These are phyloP conservation scores for Ptychochromis oligacanthus DNA, from an alignment of 2,113 vertebrate species.

Conservation along the genomic window DNA sequence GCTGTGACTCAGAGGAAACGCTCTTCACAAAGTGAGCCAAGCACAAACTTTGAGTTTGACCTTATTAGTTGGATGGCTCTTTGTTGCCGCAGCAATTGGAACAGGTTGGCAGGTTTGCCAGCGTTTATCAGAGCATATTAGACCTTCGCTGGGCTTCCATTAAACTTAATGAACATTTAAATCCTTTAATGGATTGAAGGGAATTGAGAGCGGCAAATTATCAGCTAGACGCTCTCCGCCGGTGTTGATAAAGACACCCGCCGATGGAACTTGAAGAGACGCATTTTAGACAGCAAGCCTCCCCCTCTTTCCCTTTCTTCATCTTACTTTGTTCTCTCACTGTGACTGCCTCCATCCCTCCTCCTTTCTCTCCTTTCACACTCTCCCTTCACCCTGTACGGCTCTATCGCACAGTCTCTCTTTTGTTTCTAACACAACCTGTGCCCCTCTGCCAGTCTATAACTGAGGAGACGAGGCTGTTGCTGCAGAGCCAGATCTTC, in stretches of 20 bases:
- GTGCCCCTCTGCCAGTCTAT: constrained; percentile 25
- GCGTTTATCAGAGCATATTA: constrained; percentile 73
- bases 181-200: constrained; percentile 75
- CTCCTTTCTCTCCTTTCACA: background rate
- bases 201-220: constrained; percentile 72
- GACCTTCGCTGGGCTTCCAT: constrained; percentile 67
- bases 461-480: constrained; percentile 27
- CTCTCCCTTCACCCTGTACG: background rate
- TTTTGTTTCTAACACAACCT: constrained; percentile 35
- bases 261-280: constrained; percentile 43
- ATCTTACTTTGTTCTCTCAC: constrained; percentile 34
- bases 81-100: constrained; percentile 58
- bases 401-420: constrained; percentile 22
- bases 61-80: constrained; percentile 58
- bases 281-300: constrained; percentile 26
- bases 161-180: constrained; percentile 77
- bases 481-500: constrained; percentile 47
- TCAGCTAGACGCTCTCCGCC: constrained; percentile 48
- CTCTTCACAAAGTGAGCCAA: constrained; percentile 39
- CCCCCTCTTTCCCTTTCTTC: constrained; percentile 18
- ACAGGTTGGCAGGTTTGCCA: constrained; percentile 69
- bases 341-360: constrained; percentile 10
- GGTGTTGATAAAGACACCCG: constrained; percentile 59
- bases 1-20: constrained; percentile 26
- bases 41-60: constrained; percentile 68